Percentiles rank a stretch among this genome's conserved stretches.
These are phyloP conservation scores for Heliconius eleuchia DNA, from an alignment of 1,140 invertebrate genomes.

Conservation along the genomic window DNA sequence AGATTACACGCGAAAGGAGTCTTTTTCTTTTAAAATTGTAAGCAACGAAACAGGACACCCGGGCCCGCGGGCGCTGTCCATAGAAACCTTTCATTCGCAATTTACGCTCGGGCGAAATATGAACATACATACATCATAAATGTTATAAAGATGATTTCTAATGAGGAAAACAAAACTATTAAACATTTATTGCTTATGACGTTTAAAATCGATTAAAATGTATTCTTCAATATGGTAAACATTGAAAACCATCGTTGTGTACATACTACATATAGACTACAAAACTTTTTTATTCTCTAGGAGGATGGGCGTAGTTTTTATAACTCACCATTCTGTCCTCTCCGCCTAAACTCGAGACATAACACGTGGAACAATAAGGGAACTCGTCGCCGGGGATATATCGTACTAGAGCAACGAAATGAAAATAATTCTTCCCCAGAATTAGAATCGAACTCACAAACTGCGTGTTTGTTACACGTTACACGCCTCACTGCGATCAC, in stretches of 20 bases:
- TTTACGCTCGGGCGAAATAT: background rate
- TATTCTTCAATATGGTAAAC: background rate
- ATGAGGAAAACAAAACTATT: conserved; percentile 9
- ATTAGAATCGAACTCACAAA: no score
- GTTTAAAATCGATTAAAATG: background rate
- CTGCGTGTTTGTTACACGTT: no score
- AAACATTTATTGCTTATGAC: background rate
- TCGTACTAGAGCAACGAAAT: background rate
- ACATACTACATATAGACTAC: no score
- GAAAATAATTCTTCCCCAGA: no score
- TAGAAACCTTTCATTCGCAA: conserved; percentile 8
- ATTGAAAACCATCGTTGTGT: no score
- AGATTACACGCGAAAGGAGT: background rate
- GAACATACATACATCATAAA: background rate
- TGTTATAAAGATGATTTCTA: background rate
- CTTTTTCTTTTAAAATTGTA: background rate
- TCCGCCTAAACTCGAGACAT: background rate
- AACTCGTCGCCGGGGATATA: background rate
- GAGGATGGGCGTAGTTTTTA: background rate
- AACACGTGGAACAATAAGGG: background rate
- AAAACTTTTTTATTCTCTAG: no score
- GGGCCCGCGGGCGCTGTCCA: background rate
- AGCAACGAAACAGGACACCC: conserved; percentile 9
- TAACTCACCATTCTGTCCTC: background rate
- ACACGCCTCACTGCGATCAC: no score